phyloP scores from a whole-genome alignment of 2,888 invertebrate genomes.

The Euzophera pinguis region DNA sequence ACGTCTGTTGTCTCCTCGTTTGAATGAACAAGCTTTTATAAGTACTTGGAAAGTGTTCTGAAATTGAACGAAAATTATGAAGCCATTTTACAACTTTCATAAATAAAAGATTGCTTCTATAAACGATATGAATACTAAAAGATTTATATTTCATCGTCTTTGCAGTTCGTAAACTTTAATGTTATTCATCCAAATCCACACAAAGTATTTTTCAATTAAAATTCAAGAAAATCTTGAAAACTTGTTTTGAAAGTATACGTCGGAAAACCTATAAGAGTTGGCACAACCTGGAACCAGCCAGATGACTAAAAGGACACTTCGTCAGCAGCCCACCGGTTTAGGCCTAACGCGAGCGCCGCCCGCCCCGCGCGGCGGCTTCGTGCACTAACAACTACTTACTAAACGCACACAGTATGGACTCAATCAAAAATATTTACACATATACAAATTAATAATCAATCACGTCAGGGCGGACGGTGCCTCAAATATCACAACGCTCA shows the following conservation, averaged over 20 bases:
- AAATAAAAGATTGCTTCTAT: too few relatives aligned
- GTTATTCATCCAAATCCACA: too few relatives aligned
- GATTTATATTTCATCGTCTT: too few relatives aligned
- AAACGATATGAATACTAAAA: too few relatives aligned
- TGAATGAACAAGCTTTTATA: constrained; percentile 40
- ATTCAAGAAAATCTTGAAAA: neutral
- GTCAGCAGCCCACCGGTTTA: constrained; percentile 58
- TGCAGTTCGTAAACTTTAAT: too few relatives aligned
- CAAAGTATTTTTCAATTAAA: neutral
- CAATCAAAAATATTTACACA: constrained; percentile 66
- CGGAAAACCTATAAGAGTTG: constrained; percentile 36
- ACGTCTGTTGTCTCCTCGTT: constrained; percentile 34
- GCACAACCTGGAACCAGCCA: constrained; percentile 44
- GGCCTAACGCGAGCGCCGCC: constrained; percentile 59
- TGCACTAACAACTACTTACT: constrained; percentile 59
- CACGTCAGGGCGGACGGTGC: constrained; percentile 35
- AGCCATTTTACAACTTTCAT: neutral
- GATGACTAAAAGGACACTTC: constrained; percentile 66
- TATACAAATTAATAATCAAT: constrained; percentile 41
- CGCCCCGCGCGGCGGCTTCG: constrained; percentile 39
- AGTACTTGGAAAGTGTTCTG: neutral
- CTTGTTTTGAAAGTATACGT: neutral
- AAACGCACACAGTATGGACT: constrained; percentile 61
- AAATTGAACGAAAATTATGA: neutral
- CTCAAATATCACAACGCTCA: constrained; percentile 68